A percentile compares a stretch with the other conserved stretches of the same genome.
phyloP scores from a whole-genome alignment of 1,140 invertebrate species.

The Neodiprion virginianus region DNA sequence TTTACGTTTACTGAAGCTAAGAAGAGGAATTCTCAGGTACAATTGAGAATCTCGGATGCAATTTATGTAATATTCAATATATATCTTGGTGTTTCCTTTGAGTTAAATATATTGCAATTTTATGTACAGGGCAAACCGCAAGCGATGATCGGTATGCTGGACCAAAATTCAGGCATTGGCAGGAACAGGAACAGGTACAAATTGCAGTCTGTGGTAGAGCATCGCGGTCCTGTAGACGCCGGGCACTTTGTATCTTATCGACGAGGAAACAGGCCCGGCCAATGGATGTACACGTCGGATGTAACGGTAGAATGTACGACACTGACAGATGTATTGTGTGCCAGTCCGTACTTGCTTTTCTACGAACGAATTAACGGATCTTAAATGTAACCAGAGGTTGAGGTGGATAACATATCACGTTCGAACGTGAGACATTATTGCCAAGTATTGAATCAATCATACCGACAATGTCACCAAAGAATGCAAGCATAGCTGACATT shows the following conservation, averaged over 20 bases:
- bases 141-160: slow-evolving; percentile 37
- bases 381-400: not conserved
- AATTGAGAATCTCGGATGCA: slow-evolving; percentile 8
- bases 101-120: too few species aligned
- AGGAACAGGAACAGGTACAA: slow-evolving; percentile 66
- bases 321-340: slow-evolving; percentile 51
- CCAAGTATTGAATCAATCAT: not conserved
- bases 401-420: not conserved
- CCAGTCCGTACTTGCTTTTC: slow-evolving; percentile 57
- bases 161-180: slow-evolving; percentile 35
- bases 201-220: slow-evolving; percentile 86
- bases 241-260: slow-evolving; percentile 94
- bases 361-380: slow-evolving; percentile 49
- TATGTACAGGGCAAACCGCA: slow-evolving; percentile 40
- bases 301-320: slow-evolving; percentile 53
- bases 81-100: too few species aligned
- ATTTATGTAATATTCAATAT: not conserved
- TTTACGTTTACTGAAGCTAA: slow-evolving; percentile 72
- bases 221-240: slow-evolving; percentile 82
- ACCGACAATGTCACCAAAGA: not conserved
- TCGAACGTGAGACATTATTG: not conserved
- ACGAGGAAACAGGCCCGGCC: slow-evolving; percentile 64
- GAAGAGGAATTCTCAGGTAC: slow-evolving; percentile 46
- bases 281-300: slow-evolving; percentile 57
- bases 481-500: not conserved